Evolutionary conservation across 1,140 invertebrate species (phyloP), one percentile per base, ranked within the genome.

Genomic region (Stenopsyche tienmushanensis): DNA sequence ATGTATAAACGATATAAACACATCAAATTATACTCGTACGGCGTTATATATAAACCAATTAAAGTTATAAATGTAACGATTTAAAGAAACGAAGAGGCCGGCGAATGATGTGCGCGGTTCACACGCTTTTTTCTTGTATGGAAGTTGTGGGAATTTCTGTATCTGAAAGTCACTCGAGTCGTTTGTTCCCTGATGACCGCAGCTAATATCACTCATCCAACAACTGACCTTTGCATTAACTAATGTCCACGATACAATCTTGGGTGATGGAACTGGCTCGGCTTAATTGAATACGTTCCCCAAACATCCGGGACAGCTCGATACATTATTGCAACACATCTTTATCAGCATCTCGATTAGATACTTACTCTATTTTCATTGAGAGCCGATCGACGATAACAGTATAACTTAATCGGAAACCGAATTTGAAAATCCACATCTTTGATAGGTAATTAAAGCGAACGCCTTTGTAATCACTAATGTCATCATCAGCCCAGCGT

Each of bases 191-290:
- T 47, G 44, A 47, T 20, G 44, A 18, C 44, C 44, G 17, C 44
- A 20, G 7, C 44, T 47, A 47, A 47, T 47, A 47, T 47, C 44
- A 47, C 44, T 47, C 44, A 47, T 47, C 44, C 44, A 47, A 47
- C 44, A 47, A 47, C 44, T 47, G 44, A 47, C 44, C 44, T 47
- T 47, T 47, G 44, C 44, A 47, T 47, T 18, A 13, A 20, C 44
- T 47, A 47, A 47, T 47, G 44, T 47, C 44, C 44, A 20, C 18
- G 44, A 47, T 47, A 47, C 44, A 13, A 47, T 47, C 44, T 47
- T 15, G 10, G 10, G 44, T 15, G 44, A 47, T 13, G 18, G 44
- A 13, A 20, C 10, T 20, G 44, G 18, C 10, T 34, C 13, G 5
- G 29, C 5, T 15, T 47, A 47, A 47, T 47, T 47, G 44, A 47